Evolutionary conservation across 2,113 vertebrate species (phyloP).

Genomic region (Pseudorectes ferrugineus): DNA sequence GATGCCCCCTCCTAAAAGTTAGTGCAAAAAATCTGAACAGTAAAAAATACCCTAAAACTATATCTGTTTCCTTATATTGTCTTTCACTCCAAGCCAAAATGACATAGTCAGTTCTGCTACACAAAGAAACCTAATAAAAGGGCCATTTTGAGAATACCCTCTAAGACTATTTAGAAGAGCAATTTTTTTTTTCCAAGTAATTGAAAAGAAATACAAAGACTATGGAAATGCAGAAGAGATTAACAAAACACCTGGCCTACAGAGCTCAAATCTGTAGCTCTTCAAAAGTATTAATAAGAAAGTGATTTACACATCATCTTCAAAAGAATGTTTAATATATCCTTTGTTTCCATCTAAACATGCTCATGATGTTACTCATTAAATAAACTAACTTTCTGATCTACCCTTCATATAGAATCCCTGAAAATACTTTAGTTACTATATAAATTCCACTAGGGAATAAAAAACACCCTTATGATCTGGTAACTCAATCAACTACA

Average conservation of each 20-base stretch:
- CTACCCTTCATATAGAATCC: conserved; percentile 59
- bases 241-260: conserved; percentile 11
- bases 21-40: background rate
- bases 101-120: background rate
- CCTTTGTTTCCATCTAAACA: conserved; percentile 65
- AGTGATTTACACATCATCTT: conserved; percentile 69
- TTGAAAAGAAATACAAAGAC: background rate
- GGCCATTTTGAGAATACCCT: background rate
- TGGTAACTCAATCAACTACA: background rate
- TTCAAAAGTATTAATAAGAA: conserved; percentile 72
- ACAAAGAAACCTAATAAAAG: background rate
- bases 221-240: background rate
- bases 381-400: conserved; percentile 79
- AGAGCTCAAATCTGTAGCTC: conserved; percentile 50
- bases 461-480: background rate
- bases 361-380: conserved; percentile 54
- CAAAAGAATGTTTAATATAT: conserved; percentile 59
- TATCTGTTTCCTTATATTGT: background rate
- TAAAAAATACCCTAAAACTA: background rate
- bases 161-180: background rate
- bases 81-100: background rate
- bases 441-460: conserved; percentile 3
- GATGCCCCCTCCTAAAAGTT: background rate
- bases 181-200: background rate
- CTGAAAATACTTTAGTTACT: conserved; percentile 65